Evolutionary conservation across 2,113 vertebrate genomes (phyloP), one percentile per base, ranked within the genome.

Genomic region (Crotalus tigris): DNA sequence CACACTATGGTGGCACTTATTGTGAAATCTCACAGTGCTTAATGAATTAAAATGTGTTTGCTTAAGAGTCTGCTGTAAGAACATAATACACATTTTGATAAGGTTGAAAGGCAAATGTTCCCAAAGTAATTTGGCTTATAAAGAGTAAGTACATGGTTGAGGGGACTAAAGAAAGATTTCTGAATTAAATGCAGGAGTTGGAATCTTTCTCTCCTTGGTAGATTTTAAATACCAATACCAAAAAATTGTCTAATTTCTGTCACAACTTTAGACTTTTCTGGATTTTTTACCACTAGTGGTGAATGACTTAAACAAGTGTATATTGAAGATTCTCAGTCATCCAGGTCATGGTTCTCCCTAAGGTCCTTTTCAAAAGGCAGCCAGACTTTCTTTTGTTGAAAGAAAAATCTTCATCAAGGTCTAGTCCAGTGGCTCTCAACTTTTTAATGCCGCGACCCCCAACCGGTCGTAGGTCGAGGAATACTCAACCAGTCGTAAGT

Each of bases 1-100:
- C 0, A 3, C 55, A 85, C 39, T 59, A 58, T 21, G 0, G 5
- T 91, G 91, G 55, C 87, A 49, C 13, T 89, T 94, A 64, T 90
- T 92, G 85, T 11, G 33, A 87, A 93, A 0, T 1, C 86, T 96
- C 87, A 85, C 44, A 89, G 11, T 1, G 88, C 6, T 59, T 93
- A 91, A 57, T 29, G 21, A 49, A 92, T 7, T 0, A 6, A 24
- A 94, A 91, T 0, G 0, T 81, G 3, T 92, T 91, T 85, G 8
- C 87, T 92, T 59, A 92, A 23, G 89, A 88, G 44, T 92, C n/a
- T 75, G 81, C 58, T 53, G 58, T n/a, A 26, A 59, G 61, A 93
- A 39, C 69, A 44, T 44, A 91, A 39, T 58, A 89, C 15, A 53
- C 29, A 87, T 88, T 53, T 93, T 39, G 46, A 49, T 85, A 85